phyloP scores from a whole-genome alignment of 1,140 invertebrate species.

The Gonioctena quinquepunctata region DNA sequence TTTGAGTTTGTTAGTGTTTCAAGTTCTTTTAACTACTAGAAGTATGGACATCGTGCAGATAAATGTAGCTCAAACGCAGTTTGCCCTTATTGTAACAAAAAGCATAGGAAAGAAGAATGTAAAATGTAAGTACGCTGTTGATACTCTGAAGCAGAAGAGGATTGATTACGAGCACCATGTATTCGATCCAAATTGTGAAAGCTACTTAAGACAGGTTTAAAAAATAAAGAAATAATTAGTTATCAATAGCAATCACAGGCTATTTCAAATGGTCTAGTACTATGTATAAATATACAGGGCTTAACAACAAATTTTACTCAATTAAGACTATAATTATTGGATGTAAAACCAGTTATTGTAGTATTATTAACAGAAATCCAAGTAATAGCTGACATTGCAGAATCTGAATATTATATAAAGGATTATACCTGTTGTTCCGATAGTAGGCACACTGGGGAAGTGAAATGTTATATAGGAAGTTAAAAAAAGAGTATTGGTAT shows the following conservation, averaged over 20 bases:
- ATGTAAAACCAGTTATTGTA: neutral
- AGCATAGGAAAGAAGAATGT: no score
- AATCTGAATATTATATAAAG: neutral
- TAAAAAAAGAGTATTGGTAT: neutral
- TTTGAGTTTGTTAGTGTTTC: no score
- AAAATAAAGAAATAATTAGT: neutral
- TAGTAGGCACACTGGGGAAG: neutral
- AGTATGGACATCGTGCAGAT: neutral
- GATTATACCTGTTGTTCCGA: neutral
- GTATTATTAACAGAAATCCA: neutral
- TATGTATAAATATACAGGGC: no score
- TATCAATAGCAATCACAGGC: no score
- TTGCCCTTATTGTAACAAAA: no score
- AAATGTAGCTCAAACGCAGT: no score
- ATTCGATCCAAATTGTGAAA: no score
- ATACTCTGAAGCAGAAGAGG: neutral
- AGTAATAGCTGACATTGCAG: neutral
- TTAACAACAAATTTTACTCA: no score
- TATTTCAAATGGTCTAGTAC: no score
- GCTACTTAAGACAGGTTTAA: neutral
- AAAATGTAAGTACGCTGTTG: neutral
- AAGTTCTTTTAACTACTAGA: neutral
- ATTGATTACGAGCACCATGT: no score
- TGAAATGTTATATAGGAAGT: neutral
- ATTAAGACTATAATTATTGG: neutral